Conservation (phyloP, 1,140 invertebrate species). For the Schlechtendalia chinensis region DNA sequence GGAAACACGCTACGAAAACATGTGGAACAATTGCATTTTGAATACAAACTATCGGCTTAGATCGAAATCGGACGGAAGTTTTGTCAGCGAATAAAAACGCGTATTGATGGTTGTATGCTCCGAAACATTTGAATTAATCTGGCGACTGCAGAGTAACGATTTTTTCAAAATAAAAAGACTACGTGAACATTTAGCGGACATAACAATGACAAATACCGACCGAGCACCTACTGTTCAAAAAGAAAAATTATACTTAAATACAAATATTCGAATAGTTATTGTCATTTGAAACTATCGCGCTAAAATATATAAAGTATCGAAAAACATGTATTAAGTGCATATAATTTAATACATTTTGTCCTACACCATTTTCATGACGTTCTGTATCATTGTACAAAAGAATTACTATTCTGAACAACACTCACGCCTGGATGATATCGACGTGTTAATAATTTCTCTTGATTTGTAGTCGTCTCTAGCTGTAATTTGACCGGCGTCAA, state of each 20-base stretch:
- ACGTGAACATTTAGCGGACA: too few species aligned
- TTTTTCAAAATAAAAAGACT: too few species aligned
- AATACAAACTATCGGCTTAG: not conserved
- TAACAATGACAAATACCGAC: too few species aligned
- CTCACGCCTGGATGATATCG: conserved; percentile 3
- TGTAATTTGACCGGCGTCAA: not conserved
- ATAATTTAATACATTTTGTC: not conserved
- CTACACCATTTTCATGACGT: not conserved
- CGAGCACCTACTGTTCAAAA: too few species aligned
- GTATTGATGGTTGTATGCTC: not conserved
- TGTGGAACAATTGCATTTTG: not conserved
- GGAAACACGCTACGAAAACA: not conserved
- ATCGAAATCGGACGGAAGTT: not conserved
- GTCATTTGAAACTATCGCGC: too few species aligned
- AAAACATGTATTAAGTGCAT: not conserved
- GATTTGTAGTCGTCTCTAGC: conserved; percentile 14
- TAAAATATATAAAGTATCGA: not conserved
- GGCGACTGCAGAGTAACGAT: too few species aligned
- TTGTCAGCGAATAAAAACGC: not conserved
- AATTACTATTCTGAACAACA: not conserved
- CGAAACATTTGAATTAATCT: too few species aligned
- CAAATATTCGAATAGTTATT: too few species aligned
- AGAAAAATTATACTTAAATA: too few species aligned
- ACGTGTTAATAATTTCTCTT: conserved; percentile 33
- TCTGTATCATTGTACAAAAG: not conserved